These are phyloP conservation scores for Centropristis striata DNA, from an alignment of 2,113 vertebrate species.

Conservation along the genomic window DNA sequence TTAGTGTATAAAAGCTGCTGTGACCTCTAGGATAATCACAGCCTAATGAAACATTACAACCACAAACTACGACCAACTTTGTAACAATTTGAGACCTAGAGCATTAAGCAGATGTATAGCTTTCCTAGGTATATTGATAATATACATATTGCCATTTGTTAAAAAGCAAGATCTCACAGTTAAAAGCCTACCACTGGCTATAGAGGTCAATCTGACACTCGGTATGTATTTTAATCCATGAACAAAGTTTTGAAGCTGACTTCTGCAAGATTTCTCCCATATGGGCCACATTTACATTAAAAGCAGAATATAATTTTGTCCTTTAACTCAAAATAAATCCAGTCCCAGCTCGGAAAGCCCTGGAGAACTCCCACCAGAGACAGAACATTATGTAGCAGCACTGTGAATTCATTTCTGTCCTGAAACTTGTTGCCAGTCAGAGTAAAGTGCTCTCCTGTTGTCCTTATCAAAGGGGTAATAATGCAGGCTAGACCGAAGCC, in stretches of 20 bases:
- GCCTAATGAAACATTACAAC: too few species aligned
- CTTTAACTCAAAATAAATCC: constrained; percentile 42
- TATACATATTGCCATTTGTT: not conserved
- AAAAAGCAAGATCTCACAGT: not conserved
- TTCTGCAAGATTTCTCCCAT: not conserved
- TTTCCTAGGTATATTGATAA: too few species aligned
- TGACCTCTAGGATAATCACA: too few species aligned
- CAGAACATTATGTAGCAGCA: constrained; percentile 1
- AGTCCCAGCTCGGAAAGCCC: constrained; percentile 31
- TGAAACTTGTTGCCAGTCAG: constrained; percentile 26
- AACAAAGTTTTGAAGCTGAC: constrained; percentile 21
- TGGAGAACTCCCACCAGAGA: constrained; percentile 18
- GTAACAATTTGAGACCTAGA: too few species aligned
- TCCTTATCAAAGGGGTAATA: constrained; percentile 49
- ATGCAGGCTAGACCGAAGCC: constrained; percentile 22
- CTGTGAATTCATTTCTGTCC: constrained; percentile 14
- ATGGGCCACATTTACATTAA: constrained; percentile 12
- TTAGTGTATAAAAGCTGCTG: too few species aligned
- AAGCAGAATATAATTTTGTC: constrained; percentile 28
- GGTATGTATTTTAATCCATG: constrained; percentile 6
- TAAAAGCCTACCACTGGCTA: not conserved
- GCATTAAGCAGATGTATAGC: too few species aligned
- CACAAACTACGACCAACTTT: too few species aligned
- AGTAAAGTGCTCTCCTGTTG: constrained; percentile 27
- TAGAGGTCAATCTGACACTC: not conserved